Evolutionary conservation across 1,140 invertebrate genomes (phyloP).

Genomic region (Drosophila ficusphila): DNA sequence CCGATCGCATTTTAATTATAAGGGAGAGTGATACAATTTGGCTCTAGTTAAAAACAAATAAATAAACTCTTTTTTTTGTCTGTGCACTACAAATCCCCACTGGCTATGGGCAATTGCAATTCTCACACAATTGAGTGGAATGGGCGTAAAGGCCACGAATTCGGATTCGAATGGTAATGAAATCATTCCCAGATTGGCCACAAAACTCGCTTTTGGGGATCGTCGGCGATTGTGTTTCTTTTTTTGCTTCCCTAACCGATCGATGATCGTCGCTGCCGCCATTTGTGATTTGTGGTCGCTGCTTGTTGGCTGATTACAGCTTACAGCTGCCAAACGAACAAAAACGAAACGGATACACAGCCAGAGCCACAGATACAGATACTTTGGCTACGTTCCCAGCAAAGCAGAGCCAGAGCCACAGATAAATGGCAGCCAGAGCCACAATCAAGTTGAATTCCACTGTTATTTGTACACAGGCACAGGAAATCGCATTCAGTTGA

Average conservation of each 20-base stretch:
- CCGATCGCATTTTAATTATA: too few species aligned
- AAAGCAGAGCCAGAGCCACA: slow-evolving; percentile 8
- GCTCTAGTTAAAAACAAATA: neutral
- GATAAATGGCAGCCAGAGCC: slow-evolving; percentile 61
- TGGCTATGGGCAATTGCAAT: slow-evolving; percentile 47
- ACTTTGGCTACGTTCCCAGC: slow-evolving; percentile 45
- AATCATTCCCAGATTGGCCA: slow-evolving; percentile 63
- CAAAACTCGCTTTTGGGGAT: slow-evolving; percentile 51
- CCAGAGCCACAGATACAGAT: slow-evolving; percentile 31
- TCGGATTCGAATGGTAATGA: slow-evolving; percentile 68
- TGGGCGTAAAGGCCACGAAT: slow-evolving; percentile 48
- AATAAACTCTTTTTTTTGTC: slow-evolving; percentile 3
- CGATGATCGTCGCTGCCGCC: slow-evolving; percentile 49
- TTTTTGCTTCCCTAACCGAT: slow-evolving; percentile 14
- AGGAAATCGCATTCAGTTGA: slow-evolving; percentile 71
- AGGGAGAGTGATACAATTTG: too few species aligned
- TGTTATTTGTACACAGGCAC: slow-evolving; percentile 65
- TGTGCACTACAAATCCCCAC: slow-evolving; percentile 8
- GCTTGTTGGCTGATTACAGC: slow-evolving; percentile 66
- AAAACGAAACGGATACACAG: slow-evolving; percentile 53
- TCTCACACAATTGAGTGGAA: slow-evolving; percentile 48
- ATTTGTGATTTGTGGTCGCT: slow-evolving; percentile 70
- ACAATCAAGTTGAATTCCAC: slow-evolving; percentile 57
- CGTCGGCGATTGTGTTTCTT: slow-evolving; percentile 2
- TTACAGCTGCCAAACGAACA: slow-evolving; percentile 40